Evolutionary conservation across 2,888 invertebrate species (phyloP).

Genomic region (Drosophila pullipes): DNA sequence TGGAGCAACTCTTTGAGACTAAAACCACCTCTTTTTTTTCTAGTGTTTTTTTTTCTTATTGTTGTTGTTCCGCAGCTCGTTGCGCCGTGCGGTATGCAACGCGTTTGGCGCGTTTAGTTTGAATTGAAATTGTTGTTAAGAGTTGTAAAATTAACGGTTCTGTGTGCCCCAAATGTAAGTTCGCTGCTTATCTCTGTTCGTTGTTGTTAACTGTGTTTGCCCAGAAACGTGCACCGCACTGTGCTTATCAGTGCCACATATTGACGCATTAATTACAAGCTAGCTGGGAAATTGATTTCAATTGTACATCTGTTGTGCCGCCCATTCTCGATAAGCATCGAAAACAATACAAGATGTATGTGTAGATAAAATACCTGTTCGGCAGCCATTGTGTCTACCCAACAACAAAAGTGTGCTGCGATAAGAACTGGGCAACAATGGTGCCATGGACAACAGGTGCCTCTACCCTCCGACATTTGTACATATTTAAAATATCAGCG

Average conservation of each 20-base stretch:
- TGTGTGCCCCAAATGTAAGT: constrained; percentile 51
- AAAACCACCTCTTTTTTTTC: constrained; percentile 36
- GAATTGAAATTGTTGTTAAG: constrained; percentile 31
- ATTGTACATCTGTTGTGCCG: constrained; percentile 57
- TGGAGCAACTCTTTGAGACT: constrained; percentile 21
- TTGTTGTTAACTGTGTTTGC: constrained; percentile 4
- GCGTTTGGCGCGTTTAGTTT: constrained; percentile 47
- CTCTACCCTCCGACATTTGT: constrained; percentile 6
- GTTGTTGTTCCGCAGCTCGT: constrained; percentile 14
- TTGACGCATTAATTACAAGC: constrained; percentile 47
- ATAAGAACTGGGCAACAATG: constrained; percentile 19
- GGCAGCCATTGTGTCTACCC: constrained; percentile 8
- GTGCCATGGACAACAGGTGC: constrained; percentile 49
- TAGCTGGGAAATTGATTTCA: constrained; percentile 69
- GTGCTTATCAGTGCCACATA: constrained; percentile 39
- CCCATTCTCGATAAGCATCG: constrained; percentile 44
- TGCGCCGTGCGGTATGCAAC: constrained; percentile 56
- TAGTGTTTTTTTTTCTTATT: constrained; percentile 37
- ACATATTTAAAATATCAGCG: constrained; percentile 3
- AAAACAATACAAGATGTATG: constrained; percentile 21
- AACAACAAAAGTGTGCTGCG: constrained; percentile 14
- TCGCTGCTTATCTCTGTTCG: not conserved
- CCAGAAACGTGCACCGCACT: not conserved
- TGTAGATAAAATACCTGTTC: constrained; percentile 15
- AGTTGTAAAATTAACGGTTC: constrained; percentile 11